Evolutionary conservation across 2,113 vertebrate species (phyloP).

Genomic region (Pseudopipra pipra): DNA sequence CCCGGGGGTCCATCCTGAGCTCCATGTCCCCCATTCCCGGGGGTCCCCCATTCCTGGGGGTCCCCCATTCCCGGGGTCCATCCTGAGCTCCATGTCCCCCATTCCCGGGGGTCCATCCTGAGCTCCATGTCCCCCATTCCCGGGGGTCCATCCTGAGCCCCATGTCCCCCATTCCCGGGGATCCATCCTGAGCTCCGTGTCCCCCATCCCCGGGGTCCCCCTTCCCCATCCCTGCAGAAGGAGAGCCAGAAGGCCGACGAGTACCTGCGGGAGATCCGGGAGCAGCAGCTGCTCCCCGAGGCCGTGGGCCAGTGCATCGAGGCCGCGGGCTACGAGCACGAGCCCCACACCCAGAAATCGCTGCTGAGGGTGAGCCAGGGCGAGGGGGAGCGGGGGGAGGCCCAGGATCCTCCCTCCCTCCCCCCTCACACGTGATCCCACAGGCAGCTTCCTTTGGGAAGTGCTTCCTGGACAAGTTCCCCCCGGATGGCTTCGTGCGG

Average conservation of each 20-base stretch:
- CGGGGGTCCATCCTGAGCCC: too few relatives aligned
- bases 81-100: too few relatives aligned
- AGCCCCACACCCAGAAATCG: conserved; percentile 86
- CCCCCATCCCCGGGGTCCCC: not conserved
- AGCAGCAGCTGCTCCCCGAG: conserved; percentile 85
- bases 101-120: not conserved
- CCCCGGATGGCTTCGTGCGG: conserved; percentile 79
- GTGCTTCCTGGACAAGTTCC: conserved; percentile 85
- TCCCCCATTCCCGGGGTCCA: too few relatives aligned
- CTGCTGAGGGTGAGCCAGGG: conserved; percentile 83
- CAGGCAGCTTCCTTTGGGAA: conserved; percentile 89
- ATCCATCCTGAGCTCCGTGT: accelerated
- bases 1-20: too few relatives aligned
- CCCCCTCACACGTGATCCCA: not conserved
- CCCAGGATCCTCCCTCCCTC: not conserved
- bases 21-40: too few relatives aligned
- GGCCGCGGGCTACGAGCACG: conserved; percentile 88
- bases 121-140: not conserved
- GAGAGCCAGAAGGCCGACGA: conserved; percentile 96
- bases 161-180: too few relatives aligned
- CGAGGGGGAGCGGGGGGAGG: not conserved
- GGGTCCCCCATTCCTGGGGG: too few relatives aligned
- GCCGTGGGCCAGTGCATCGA: conserved; percentile 91
- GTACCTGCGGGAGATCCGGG: conserved; percentile 94
- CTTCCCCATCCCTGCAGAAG: conserved; percentile 74